A percentile compares a stretch with the other conserved stretches of the same genome.
Conservation (phyloP, 1,140 invertebrate species). For the Aphelinus atriplicis region DNA sequence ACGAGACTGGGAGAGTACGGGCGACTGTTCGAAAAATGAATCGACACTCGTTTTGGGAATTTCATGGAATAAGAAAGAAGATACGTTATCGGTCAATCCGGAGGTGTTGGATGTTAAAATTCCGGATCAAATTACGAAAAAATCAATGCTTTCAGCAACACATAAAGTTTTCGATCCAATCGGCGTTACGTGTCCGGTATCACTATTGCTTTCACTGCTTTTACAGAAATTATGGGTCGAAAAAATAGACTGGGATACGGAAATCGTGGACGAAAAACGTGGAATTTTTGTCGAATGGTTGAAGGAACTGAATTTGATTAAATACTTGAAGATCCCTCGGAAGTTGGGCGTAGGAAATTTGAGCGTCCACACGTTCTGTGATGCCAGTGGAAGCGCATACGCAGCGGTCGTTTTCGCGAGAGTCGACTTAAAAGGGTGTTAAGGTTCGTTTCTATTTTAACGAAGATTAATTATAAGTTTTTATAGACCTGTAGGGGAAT, state of each 20-base stretch:
- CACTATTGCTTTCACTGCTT: constrained; percentile 46
- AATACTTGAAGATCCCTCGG: constrained; percentile 8
- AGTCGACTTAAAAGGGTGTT: not conserved
- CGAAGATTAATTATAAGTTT: no score
- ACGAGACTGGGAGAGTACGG: constrained; percentile 47
- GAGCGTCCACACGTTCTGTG: not conserved
- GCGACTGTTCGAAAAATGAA: constrained; percentile 3
- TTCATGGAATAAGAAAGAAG: constrained; percentile 41
- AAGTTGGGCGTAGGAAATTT: not conserved
- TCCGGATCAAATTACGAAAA: constrained; percentile 32
- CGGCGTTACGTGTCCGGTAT: constrained; percentile 49
- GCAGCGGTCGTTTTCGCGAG: constrained; percentile 40
- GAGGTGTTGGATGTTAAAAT: not conserved
- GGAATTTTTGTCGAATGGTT: constrained; percentile 38
- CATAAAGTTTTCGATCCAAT: constrained; percentile 55
- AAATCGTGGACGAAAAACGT: not conserved
- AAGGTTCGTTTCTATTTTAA: not conserved
- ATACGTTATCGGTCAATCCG: constrained; percentile 36
- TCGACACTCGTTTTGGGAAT: constrained; percentile 42
- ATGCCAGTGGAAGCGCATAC: not conserved
- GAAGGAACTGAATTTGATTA: constrained; percentile 50
- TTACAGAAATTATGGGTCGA: constrained; percentile 45
- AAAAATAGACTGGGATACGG: constrained; percentile 37
- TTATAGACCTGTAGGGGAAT: no score
- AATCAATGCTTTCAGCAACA: constrained; percentile 42